Evolutionary conservation across 2,113 vertebrate genomes (phyloP), one percentile per base, ranked within the genome.

Genomic region (Megalops atlanticus): DNA sequence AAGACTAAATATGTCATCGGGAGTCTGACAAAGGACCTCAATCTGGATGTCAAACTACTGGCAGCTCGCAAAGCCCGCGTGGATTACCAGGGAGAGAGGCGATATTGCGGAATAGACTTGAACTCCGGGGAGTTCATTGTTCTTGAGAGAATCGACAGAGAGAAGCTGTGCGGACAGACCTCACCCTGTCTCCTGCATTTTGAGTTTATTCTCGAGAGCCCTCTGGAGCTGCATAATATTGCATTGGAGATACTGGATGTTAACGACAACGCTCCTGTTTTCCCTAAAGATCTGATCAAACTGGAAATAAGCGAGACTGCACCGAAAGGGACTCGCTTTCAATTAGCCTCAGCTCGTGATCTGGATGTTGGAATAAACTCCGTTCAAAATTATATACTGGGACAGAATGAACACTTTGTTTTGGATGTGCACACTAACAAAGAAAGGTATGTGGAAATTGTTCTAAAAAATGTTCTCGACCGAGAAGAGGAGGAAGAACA

Each of bases 51-150:
- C 12, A 71, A 71, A 2, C 14, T 0, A 11, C 69, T 71, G 35
- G 4, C 31, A 18, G 36, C 31, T 15, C 69, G 69, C 18, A 35
- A 16, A 0, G 69, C 69, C 33, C 69, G 69, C 4, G 35, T 71
- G 35, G 69, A 71, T 71, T 70, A 70, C 68, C 68, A 70, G 68
- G 68, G 68, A 71, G 35, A 71, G 69, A 71, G 18, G 35, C 35
- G 69, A 36, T 71, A 71, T 21, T 71, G 35, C 6, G 69, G 4
- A 27, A 18, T 38, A 71, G 68, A 70, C 33, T 6, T 70, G 31
- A 12, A 6, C 36, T 12, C 12, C 11, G 69, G 69, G 18, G 69
- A 71, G 1, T 38, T 71, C 16, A 71, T 71, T 71, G 69, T 71
- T 71, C 14, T 38, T 14, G 69, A 38, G 33, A 71, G 69, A 38